phyloP scores from a whole-genome alignment of 2,113 vertebrate species.

The Embiotoca jacksoni region DNA sequence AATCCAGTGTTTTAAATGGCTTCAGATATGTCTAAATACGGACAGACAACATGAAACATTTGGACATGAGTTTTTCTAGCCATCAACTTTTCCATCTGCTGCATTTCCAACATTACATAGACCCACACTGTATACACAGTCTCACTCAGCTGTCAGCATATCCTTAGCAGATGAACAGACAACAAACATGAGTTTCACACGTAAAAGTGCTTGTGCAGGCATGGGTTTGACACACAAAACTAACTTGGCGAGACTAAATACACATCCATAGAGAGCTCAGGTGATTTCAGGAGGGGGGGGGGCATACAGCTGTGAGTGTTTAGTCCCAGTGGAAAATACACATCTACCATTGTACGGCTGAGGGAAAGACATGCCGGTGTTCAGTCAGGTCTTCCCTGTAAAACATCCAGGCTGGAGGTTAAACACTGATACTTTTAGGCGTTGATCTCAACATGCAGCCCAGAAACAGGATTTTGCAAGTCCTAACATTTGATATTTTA shows the following conservation, averaged over 20 bases:
- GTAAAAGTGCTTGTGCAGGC: neutral
- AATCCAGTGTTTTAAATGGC: neutral
- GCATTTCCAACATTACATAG: neutral
- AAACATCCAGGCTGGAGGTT: slow-evolving; percentile 10
- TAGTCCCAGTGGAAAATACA: slow-evolving; percentile 12
- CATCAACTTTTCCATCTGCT: neutral
- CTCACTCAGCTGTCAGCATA: slow-evolving; percentile 1
- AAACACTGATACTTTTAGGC: neutral
- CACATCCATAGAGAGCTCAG: neutral
- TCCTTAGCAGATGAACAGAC: neutral
- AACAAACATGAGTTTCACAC: neutral
- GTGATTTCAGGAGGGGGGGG: slow-evolving; percentile 3
- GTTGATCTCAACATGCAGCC: slow-evolving; percentile 21
- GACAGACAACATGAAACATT: neutral
- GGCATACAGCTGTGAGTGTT: neutral
- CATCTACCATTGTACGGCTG: slow-evolving; percentile 36
- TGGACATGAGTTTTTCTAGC: neutral
- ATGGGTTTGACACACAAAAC: slow-evolving; percentile 7
- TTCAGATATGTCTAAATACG: neutral
- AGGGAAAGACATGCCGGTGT: neutral
- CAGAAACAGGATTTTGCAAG: slow-evolving; percentile 12
- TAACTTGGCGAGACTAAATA: slow-evolving; percentile 3
- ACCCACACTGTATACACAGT: neutral
- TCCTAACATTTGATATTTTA: neutral
- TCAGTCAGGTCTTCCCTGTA: slow-evolving; percentile 19